Base-by-base conservation (phyloP, 2,888 invertebrate genomes). In the Conomelus anceps region DNA sequence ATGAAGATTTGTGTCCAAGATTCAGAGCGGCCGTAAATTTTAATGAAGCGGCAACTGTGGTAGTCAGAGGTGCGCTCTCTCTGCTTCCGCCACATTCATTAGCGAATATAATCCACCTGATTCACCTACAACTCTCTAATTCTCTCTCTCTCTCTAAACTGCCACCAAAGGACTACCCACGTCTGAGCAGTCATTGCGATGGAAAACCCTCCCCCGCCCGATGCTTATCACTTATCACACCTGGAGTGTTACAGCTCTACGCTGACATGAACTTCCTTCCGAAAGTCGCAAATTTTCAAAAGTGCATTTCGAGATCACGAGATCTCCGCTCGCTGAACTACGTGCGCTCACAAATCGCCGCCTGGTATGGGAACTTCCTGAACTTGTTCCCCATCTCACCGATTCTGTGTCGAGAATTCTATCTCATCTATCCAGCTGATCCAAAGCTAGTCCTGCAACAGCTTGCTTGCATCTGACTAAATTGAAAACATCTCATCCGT, bases 1-100 rank as follows among this genome's bases (percentile, higher is more conserved):
- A 86, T 86, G 86, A 86, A 86, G 86, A 86, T 86, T 86, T 86
- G 86, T 86, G 29, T 86, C 24, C 86, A 86, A 86, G 86, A 86
- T 86, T 86, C 24, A 86, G 29, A 26, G 24, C 22, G 86, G 29
- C 24, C 86, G 24, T 86, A 86, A 86, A 86, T 86, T 86, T 86
- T 86, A 86, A 86, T 86, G 86, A 86, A 86, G 86, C 63, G 63
- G 63, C 63, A n/a, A 63, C 63, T 63, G 63, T n/a, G n/a, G 34
- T 34, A 34, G 34, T 17, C 34, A 34, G 34, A 34, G 34, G 34
- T n/a, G 63, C 63, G 20, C 63, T 63, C 63, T n/a, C 63, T 63
- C 63, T 13, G 63, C 26, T 86, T 86, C 86, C 86, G 29, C 86
- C 24, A 86, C 86, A 86, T 86, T 86, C 86, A 86, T 86, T 86